These are phyloP conservation scores for Chironomus tepperi DNA, from an alignment of 1,140 invertebrate genomes.

Conservation along the genomic window DNA sequence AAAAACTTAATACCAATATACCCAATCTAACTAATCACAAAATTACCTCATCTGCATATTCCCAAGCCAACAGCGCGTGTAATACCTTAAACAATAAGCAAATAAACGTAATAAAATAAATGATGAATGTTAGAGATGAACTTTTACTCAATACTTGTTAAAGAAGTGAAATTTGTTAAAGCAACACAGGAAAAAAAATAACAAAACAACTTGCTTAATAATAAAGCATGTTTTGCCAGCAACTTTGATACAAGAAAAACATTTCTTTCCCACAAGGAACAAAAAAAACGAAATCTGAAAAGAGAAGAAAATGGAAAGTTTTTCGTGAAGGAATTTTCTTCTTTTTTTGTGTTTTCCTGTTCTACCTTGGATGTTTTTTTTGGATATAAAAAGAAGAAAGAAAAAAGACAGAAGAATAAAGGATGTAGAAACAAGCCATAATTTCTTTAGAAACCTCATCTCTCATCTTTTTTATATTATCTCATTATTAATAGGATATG, in stretches of 20 bases:
- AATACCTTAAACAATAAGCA: too few relatives aligned
- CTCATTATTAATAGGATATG: too few relatives aligned
- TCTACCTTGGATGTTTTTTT: neutral
- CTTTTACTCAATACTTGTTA: neutral
- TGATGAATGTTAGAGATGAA: neutral
- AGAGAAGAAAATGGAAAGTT: too few relatives aligned
- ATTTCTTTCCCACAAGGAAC: neutral
- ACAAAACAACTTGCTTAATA: constrained; percentile 11
- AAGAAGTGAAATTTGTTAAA: neutral
- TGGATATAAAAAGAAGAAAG: too few relatives aligned
- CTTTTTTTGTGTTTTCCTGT: neutral
- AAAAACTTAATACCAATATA: too few relatives aligned
- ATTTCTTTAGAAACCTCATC: constrained; percentile 3
- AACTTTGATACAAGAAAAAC: constrained; percentile 14
- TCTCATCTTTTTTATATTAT: neutral
- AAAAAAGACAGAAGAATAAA: neutral
- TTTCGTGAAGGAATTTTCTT: neutral
- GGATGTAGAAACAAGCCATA: neutral
- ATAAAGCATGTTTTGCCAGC: constrained; percentile 3
- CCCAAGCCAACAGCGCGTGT: too few relatives aligned
- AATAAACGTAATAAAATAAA: neutral
- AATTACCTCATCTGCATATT: too few relatives aligned
- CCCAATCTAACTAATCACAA: too few relatives aligned
- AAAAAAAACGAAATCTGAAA: neutral
- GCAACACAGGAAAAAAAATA: neutral